A percentile compares a stretch with the other conserved stretches of the same genome.
These are phyloP conservation scores for Antitype chi DNA, from an alignment of 2,888 invertebrate genomes.

Conservation along the genomic window DNA sequence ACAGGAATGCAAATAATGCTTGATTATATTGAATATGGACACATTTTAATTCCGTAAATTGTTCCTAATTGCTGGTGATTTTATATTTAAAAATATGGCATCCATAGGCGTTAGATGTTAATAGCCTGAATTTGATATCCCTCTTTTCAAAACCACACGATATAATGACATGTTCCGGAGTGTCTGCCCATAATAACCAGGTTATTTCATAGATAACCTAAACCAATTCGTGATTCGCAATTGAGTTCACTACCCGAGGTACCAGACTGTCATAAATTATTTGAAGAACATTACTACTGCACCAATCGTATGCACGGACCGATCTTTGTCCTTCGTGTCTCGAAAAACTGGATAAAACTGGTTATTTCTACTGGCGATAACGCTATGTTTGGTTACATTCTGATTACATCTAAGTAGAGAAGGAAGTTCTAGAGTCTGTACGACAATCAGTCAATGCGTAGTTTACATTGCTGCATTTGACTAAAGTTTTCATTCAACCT, in stretches of 20 bases:
- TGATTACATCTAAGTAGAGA: conserved; percentile 32
- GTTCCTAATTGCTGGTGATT: not conserved
- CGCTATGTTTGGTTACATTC: conserved; percentile 45
- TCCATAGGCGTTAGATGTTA: not conserved
- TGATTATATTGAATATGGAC: not conserved
- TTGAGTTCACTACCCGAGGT: conserved; percentile 30
- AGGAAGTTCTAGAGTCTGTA: conserved; percentile 11
- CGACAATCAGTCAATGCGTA: not conserved
- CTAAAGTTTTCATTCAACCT: fast-evolving
- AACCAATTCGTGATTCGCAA: conserved; percentile 17
- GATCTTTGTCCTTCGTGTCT: conserved; percentile 60
- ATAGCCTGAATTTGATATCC: not conserved
- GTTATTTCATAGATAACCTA: conserved; percentile 28
- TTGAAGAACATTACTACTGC: conserved; percentile 17
- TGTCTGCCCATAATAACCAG: not conserved
- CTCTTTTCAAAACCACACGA: not conserved
- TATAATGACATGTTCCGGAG: not conserved
- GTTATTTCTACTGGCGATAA: conserved; percentile 57
- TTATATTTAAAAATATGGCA: not conserved
- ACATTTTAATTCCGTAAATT: not conserved
- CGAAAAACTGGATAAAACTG: conserved; percentile 32
- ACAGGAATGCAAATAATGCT: not conserved
- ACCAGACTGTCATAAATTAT: conserved; percentile 40
- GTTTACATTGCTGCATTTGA: conserved; percentile 7
- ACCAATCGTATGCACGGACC: conserved; percentile 33